Conservation (phyloP, 2,113 vertebrate species). For the Amphiprion percula region DNA sequence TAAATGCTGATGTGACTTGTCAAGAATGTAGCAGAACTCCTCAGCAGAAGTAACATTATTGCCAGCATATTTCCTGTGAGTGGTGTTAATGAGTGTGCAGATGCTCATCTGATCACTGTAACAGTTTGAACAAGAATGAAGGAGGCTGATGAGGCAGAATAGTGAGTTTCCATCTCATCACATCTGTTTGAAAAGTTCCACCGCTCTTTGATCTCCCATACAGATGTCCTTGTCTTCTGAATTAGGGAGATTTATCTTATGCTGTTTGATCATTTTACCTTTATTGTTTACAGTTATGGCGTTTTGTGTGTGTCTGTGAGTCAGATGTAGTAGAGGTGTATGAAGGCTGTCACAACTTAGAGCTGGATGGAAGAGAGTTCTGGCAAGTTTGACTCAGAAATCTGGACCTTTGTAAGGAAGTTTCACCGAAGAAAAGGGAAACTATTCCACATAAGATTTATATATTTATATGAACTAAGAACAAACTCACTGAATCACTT, state of each 20-base stretch:
- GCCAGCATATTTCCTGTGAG: background rate
- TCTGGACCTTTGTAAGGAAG: background rate
- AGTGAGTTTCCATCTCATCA: conserved; percentile 13
- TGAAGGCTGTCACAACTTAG: too few species aligned
- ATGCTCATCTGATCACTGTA: conserved; percentile 21
- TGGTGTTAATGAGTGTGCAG: conserved; percentile 16
- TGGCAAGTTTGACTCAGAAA: too few species aligned
- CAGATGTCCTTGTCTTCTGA: background rate
- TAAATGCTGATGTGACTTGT: too few species aligned
- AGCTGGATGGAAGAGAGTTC: too few species aligned
- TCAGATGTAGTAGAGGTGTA: too few species aligned
- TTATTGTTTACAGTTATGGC: rapidly evolving
- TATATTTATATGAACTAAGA: too few species aligned
- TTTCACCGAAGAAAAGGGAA: background rate
- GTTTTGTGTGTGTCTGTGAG: background rate
- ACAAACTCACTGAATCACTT: too few species aligned
- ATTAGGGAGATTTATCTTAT: rapidly evolving
- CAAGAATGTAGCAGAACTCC: background rate
- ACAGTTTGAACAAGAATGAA: conserved; percentile 12
- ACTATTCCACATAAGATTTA: too few species aligned
- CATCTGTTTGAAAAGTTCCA: conserved; percentile 1
- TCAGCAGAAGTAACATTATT: background rate
- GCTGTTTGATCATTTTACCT: background rate
- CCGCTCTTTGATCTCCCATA: conserved; percentile 12
- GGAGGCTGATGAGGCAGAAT: conserved; percentile 21